Percentiles rank a stretch among this genome's conserved stretches.
phyloP scores from a whole-genome alignment of 2,113 vertebrate species.

The Oryzias woworae region DNA sequence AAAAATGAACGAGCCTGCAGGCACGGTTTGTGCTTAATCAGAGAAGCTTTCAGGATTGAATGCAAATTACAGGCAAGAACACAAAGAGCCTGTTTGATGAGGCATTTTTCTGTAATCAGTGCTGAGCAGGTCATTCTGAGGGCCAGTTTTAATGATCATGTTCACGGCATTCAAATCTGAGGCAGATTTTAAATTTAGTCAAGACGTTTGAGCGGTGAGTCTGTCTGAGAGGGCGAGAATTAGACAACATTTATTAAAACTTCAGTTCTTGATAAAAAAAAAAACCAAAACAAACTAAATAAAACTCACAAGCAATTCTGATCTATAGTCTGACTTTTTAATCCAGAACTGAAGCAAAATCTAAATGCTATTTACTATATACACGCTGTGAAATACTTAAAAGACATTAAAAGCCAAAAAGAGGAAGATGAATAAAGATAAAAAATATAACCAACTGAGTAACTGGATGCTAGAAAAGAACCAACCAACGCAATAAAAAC shows the following conservation, averaged over 20 bases:
- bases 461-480: no score
- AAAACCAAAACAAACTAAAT: background rate
- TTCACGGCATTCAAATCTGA: background rate
- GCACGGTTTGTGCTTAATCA: conserved; percentile 11
- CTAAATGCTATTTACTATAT: no score
- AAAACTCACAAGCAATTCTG: background rate
- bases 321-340: background rate
- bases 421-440: no score
- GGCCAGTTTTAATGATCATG: background rate
- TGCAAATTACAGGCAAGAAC: conserved; percentile 11
- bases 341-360: no score
- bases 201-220: background rate
- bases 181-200: background rate
- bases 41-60: conserved; percentile 7
- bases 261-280: background rate
- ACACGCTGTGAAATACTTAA: no score
- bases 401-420: no score
- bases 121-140: background rate
- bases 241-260: background rate
- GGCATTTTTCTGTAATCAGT: background rate
- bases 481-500: no score
- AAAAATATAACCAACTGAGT: no score
- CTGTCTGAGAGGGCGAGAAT: no score
- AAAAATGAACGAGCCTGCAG: background rate
- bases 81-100: background rate